Conservation (phyloP, 2,797 vertebrate species). For the Sus cebifrons region DNA sequence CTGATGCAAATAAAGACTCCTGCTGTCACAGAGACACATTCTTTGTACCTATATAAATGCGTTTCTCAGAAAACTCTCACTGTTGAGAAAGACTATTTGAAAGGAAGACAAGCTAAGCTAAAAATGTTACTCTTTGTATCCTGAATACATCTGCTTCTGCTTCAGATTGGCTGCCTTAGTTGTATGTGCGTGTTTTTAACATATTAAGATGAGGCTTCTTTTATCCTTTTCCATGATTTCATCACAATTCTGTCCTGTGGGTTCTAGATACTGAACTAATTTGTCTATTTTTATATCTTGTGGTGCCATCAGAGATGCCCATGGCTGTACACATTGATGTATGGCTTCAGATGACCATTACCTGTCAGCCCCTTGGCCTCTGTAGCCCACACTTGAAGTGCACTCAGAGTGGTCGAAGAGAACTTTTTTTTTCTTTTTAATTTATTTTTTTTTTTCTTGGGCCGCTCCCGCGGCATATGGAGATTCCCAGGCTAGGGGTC, state of each 20-base stretch:
- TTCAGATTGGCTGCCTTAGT: slow-evolving; percentile 76
- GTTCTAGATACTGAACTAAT: slow-evolving; percentile 50
- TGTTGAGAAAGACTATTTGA: slow-evolving; percentile 73
- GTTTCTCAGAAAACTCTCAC: slow-evolving; percentile 77
- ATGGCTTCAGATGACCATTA: background rate
- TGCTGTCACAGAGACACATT: slow-evolving; percentile 57
- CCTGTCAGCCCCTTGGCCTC: background rate
- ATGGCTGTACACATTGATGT: background rate
- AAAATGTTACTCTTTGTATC: slow-evolving; percentile 80
- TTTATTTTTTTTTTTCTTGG: no score
- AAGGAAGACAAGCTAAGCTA: slow-evolving; percentile 78
- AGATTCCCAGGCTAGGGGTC: no score
- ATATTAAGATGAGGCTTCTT: slow-evolving; percentile 77
- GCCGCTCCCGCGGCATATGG: no score
- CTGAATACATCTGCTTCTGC: slow-evolving; percentile 73
- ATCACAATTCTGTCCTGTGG: slow-evolving; percentile 59
- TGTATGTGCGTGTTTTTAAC: slow-evolving; percentile 69
- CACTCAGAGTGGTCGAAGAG: background rate
- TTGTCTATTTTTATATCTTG: background rate
- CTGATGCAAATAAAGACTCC: slow-evolving; percentile 78
- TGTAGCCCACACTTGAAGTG: background rate
- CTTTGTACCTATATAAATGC: slow-evolving; percentile 79
- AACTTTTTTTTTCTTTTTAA: background rate
- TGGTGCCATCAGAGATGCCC: background rate
- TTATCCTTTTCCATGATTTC: slow-evolving; percentile 65